Percentiles rank a stretch among this genome's conserved stretches.
These are phyloP conservation scores for Paratilapia polleni DNA, from an alignment of 2,113 vertebrate species.

Conservation along the genomic window DNA sequence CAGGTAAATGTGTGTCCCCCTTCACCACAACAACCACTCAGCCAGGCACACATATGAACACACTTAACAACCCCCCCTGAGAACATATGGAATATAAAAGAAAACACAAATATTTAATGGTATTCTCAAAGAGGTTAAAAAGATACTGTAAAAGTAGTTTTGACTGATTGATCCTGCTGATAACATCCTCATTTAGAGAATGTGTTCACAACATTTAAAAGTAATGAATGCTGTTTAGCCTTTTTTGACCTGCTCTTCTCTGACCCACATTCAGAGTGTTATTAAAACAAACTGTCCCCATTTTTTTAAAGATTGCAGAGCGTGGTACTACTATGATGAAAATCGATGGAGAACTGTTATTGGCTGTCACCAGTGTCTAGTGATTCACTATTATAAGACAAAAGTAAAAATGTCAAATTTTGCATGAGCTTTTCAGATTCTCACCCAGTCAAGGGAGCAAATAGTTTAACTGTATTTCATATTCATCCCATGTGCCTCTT, in stretches of 20 bases:
- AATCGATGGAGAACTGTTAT: too few relatives aligned
- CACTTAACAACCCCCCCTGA: constrained; percentile 18
- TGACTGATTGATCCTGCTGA: not conserved
- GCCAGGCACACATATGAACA: constrained; percentile 34
- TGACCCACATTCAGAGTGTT: not conserved
- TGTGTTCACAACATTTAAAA: not conserved
- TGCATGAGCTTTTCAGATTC: too few relatives aligned
- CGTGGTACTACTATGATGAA: rapidly evolving
- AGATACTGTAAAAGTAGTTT: not conserved
- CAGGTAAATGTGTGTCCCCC: constrained; percentile 57
- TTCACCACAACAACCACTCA: not conserved
- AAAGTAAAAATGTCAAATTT: too few relatives aligned
- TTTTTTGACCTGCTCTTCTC: too few relatives aligned
- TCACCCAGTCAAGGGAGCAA: too few relatives aligned
- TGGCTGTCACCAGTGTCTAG: too few relatives aligned
- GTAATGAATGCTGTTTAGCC: too few relatives aligned
- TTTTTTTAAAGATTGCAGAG: not conserved
- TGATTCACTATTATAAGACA: too few relatives aligned
- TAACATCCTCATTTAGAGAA: not conserved
- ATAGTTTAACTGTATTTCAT: too few relatives aligned
- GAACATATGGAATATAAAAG: not conserved
- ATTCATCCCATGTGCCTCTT: too few relatives aligned
- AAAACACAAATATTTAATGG: not conserved
- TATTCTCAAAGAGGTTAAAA: not conserved
- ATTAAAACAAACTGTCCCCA: not conserved